A percentile compares a stretch with the other conserved stretches of the same genome.
These are phyloP conservation scores for Condylura cristata DNA, from an alignment of 2,113 vertebrate genomes.

Conservation along the genomic window DNA sequence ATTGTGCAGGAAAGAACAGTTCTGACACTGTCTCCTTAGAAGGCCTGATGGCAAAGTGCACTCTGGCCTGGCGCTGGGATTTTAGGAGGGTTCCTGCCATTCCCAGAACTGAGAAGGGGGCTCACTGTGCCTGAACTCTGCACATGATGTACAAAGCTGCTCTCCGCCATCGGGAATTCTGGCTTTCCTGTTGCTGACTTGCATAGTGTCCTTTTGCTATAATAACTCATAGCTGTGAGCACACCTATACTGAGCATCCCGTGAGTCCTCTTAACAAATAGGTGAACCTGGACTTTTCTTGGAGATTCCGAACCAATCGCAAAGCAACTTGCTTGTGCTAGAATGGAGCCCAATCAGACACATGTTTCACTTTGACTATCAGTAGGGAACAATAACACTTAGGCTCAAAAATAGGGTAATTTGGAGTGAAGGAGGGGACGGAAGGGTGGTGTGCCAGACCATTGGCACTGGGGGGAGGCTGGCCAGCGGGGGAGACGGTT, in stretches of 20 bases:
- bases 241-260: not conserved
- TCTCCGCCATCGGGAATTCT: too few relatives aligned
- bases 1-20: not conserved
- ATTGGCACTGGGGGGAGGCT: too few relatives aligned
- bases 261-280: not conserved
- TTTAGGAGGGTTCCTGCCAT: not conserved
- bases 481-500: too few relatives aligned
- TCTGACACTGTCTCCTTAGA: not conserved
- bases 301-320: not conserved
- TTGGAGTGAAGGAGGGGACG: too few relatives aligned
- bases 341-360: not conserved
- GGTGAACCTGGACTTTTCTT: not conserved
- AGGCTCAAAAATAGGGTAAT: too few relatives aligned
- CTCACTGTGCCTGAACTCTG: not conserved
- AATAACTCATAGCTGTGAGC: not conserved
- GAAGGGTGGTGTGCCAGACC: too few relatives aligned
- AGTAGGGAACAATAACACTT: not conserved
- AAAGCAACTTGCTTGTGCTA: not conserved
- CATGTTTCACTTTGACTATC: not conserved
- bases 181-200: not conserved
- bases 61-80: not conserved
- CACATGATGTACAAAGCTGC: too few relatives aligned
- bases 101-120: not conserved
- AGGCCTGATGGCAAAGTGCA: not conserved
- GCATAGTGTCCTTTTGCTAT: not conserved